Conservation (phyloP, 2,113 vertebrate species). For the Salvelinus namaycush region DNA sequence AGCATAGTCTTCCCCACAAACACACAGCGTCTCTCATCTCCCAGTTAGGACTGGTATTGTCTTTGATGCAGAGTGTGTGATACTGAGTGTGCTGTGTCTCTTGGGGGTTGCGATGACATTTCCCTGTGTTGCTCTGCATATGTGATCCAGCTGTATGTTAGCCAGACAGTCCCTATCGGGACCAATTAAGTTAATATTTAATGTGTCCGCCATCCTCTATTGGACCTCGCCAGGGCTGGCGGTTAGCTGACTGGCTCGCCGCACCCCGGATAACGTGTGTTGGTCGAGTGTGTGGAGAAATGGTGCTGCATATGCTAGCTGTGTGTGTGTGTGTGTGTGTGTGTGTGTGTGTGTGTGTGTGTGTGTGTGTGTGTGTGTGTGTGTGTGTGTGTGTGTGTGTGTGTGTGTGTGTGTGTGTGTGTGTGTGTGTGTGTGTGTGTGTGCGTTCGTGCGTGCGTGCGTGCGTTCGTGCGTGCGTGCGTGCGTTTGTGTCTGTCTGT, state of each 20-base stretch:
- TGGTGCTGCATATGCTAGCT: too few relatives aligned
- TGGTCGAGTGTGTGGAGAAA: neutral
- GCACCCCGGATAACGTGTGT: neutral
- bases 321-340: too few relatives aligned
- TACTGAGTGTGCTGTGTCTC: conserved; percentile 42
- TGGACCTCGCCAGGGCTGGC: conserved; percentile 59
- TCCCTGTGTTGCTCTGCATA: conserved; percentile 51
- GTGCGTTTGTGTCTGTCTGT: neutral
- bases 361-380: neutral
- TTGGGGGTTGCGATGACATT: conserved; percentile 70
- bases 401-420: too few relatives aligned
- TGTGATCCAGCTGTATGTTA: conserved; percentile 62
- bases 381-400: neutral
- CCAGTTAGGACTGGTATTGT: conserved; percentile 75
- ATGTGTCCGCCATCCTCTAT: conserved; percentile 63
- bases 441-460: too few relatives aligned
- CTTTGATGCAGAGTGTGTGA: conserved; percentile 71
- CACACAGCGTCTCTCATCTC: conserved; percentile 67
- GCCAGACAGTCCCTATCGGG: conserved; percentile 61
- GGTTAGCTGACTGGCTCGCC: neutral
- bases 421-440: too few relatives aligned
- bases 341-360: too few relatives aligned
- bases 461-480: too few relatives aligned
- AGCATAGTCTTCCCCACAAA: neutral
- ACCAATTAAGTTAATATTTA: conserved; percentile 80